phyloP scores from a whole-genome alignment of 2,888 invertebrate species.

The Cephus nigrinus region DNA sequence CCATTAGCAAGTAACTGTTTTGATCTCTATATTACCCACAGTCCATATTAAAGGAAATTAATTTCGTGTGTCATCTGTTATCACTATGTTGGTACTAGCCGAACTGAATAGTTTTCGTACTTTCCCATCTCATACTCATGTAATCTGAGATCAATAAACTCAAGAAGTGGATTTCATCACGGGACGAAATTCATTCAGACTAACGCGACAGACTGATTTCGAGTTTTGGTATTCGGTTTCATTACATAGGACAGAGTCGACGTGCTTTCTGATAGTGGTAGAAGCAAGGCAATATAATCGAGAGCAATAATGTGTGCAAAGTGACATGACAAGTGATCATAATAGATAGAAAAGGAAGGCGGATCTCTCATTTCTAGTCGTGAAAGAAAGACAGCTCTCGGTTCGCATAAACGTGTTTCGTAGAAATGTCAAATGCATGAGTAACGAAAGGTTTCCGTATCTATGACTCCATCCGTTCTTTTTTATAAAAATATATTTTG shows the following conservation, averaged over 20 bases:
- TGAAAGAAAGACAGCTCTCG: not conserved
- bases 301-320: no score
- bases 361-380: not conserved
- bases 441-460: not conserved
- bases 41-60: no score
- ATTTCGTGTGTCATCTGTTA: no score
- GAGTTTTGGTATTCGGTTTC: not conserved
- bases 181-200: constrained; percentile 8
- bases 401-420: not conserved
- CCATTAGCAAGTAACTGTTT: no score
- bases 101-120: not conserved
- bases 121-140: constrained; percentile 32
- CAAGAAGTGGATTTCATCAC: constrained; percentile 32
- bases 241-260: not conserved
- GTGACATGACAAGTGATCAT: no score
- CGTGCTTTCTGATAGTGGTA: not conserved
- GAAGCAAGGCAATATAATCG: no score
- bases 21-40: no score
- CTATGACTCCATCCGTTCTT: constrained; percentile 2
- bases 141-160: constrained; percentile 44
- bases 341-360: not conserved
- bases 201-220: not conserved
- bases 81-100: no score
- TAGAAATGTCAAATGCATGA: constrained; percentile 4
- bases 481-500: not conserved